phyloP scores from a whole-genome alignment of 2,113 vertebrate species.

The Dendropsophus ebraccatus region DNA sequence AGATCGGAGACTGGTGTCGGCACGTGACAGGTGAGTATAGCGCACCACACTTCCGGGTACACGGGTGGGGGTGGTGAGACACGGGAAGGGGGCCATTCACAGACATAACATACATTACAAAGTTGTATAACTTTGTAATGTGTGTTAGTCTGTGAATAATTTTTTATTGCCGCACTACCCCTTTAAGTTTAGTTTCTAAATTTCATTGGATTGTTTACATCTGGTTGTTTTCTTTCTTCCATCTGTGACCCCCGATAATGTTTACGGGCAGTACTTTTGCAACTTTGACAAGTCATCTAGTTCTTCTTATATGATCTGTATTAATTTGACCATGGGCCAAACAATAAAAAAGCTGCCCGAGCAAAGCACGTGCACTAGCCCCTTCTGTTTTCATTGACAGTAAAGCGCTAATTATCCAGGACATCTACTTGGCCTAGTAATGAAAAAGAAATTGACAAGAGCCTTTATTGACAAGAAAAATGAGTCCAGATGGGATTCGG shows the following conservation, averaged over 20 bases:
- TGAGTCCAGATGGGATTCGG: slow-evolving; percentile 46
- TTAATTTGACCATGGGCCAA: slow-evolving; percentile 40
- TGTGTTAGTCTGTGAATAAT: too few species aligned
- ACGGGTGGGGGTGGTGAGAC: too few species aligned
- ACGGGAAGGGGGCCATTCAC: too few species aligned
- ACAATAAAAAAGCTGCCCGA: neutral
- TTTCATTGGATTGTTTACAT: too few species aligned
- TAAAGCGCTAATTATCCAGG: neutral
- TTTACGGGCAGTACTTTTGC: neutral
- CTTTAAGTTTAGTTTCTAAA: neutral
- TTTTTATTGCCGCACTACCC: too few species aligned
- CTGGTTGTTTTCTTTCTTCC: neutral
- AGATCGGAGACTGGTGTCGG: too few species aligned
- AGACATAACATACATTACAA: too few species aligned
- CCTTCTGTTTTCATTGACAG: neutral
- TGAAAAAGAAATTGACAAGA: neutral
- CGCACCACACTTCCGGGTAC: too few species aligned
- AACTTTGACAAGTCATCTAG: slow-evolving; percentile 16
- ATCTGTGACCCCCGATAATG: neutral
- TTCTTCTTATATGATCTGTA: neutral
- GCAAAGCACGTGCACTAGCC: neutral
- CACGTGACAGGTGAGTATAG: too few species aligned
- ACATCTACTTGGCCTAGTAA: neutral
- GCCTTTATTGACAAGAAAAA: slow-evolving; percentile 16
- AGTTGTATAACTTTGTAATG: too few species aligned